A percentile compares a stretch with the other conserved stretches of the same genome.
These are phyloP conservation scores for Masticophis lateralis DNA, from an alignment of 2,797 vertebrate species.

Conservation along the genomic window DNA sequence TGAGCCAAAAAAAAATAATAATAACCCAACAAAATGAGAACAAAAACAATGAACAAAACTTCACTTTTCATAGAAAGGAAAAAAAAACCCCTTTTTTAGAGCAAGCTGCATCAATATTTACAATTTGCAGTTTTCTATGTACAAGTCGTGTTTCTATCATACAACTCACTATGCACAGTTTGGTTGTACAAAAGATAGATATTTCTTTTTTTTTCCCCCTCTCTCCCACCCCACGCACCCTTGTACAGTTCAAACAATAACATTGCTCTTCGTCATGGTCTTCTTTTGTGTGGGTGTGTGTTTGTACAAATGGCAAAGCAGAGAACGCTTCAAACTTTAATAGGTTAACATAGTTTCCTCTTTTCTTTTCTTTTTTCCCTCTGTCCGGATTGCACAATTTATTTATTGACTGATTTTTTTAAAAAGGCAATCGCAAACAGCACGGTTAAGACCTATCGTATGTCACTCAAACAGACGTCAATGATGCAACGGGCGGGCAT, in stretches of 20 bases:
- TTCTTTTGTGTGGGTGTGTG: constrained; percentile 27
- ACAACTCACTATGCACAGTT: constrained; percentile 67
- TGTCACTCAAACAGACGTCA: constrained; percentile 13
- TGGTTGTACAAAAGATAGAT: constrained; percentile 71
- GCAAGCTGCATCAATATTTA: constrained; percentile 87
- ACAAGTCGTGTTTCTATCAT: constrained; percentile 80
- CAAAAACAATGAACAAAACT: constrained; percentile 77
- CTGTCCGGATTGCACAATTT: constrained; percentile 23
- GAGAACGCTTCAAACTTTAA: constrained; percentile 33
- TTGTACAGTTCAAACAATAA: constrained; percentile 64
- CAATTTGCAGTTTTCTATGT: constrained; percentile 81
- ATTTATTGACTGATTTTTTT: not conserved
- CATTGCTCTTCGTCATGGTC: constrained; percentile 44
- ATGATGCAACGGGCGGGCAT: constrained; percentile 43
- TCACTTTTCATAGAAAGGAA: constrained; percentile 63
- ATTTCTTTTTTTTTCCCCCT: constrained; percentile 9
- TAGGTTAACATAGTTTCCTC: constrained; percentile 17
- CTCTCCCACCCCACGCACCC: not conserved
- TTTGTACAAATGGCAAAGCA: constrained; percentile 56
- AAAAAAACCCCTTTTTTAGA: constrained; percentile 65
- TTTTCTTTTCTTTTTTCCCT: not conserved
- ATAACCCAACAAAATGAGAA: not conserved
- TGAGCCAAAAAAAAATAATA: constrained; percentile 67
- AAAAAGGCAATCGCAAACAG: constrained; percentile 42
- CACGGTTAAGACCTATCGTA: constrained; percentile 23